Base-by-base conservation (phyloP, 2,797 vertebrate genomes). In the Podargus strigoides region DNA sequence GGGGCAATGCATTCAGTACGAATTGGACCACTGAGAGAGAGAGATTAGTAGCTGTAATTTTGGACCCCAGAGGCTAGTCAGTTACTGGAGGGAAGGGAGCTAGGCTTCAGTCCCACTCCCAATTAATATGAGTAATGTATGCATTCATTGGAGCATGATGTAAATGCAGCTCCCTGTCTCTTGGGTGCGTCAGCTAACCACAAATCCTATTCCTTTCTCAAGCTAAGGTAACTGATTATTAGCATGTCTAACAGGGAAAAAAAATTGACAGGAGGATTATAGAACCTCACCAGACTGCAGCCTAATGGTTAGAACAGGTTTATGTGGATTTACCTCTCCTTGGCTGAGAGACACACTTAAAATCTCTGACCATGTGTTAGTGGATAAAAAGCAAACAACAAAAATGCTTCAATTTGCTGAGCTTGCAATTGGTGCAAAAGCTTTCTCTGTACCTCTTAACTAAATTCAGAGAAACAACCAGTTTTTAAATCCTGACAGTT, bases 11-110 rank as follows among this genome's bases (percentile, higher is more conserved):
- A n/a, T 87, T 95, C 78, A 70, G 59, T 19, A 26, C 52, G 91
- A 93, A 96, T 77, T 89, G 78, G 89, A 85, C 94, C 84, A 76
- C 36, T 47, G 92, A 90, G 92, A 90, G 12, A 39, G 27, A 77
- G 32, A 95, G 62, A 93, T 93, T 68, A 84, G 84, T 79, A 85
- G 92, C 94, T 79, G 85, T 74, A 86, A 92, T 92, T 94, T 87
- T 91, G 94, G 87, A 60, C 78, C 84, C 85, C 44, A 90, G 83
- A 93, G 93, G 80, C 55, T 68, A 32, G 93, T 46, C 46, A 52
- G 67, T 76, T 89, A 82, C 70, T 80, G 75, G 44, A 82, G 81
- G 52, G 74, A 76, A 94, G 74, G 77, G 86, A 96, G 28, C 32
- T 69, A 85, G 49, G n/a, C 32, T 93, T 80, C 67, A 85, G 81